These are phyloP conservation scores for Ctenosaura bakeri DNA, from an alignment of 2,797 vertebrate genomes.

Conservation along the genomic window DNA sequence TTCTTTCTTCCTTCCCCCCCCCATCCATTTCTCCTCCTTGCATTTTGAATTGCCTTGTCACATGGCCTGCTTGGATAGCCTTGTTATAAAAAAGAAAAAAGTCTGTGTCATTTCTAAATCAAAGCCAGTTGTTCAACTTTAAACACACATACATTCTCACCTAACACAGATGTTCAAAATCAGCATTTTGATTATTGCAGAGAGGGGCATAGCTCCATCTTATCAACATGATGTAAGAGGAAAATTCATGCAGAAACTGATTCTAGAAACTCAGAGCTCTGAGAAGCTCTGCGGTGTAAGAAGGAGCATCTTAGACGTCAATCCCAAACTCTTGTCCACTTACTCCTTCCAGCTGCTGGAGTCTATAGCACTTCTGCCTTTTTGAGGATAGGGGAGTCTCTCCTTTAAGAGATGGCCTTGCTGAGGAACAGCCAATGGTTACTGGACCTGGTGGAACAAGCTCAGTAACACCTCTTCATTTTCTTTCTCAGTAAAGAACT, in stretches of 20 bases:
- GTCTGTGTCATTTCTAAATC: neutral
- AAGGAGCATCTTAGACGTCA: neutral
- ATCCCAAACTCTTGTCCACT: neutral
- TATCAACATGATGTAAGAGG: neutral
- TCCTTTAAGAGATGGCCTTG: too few species aligned
- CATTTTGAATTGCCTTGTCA: too few species aligned
- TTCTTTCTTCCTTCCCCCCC: neutral
- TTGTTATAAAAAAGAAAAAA: too few species aligned
- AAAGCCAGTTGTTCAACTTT: neutral
- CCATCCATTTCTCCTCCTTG: accelerated
- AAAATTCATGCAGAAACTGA: neutral
- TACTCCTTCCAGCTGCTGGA: neutral
- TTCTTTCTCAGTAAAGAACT: neutral
- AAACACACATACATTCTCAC: neutral
- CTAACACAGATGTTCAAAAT: neutral
- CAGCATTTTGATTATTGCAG: neutral
- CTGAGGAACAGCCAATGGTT: neutral
- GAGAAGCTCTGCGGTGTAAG: too few species aligned
- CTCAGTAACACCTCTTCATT: neutral
- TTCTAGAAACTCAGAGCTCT: too few species aligned
- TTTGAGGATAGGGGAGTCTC: neutral
- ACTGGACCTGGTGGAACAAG: too few species aligned
- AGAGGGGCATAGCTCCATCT: neutral
- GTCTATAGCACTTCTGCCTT: neutral
- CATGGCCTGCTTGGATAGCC: too few species aligned